Evolutionary conservation across 2,797 vertebrate genomes (phyloP).

Genomic region (Enteromius anoplus): DNA sequence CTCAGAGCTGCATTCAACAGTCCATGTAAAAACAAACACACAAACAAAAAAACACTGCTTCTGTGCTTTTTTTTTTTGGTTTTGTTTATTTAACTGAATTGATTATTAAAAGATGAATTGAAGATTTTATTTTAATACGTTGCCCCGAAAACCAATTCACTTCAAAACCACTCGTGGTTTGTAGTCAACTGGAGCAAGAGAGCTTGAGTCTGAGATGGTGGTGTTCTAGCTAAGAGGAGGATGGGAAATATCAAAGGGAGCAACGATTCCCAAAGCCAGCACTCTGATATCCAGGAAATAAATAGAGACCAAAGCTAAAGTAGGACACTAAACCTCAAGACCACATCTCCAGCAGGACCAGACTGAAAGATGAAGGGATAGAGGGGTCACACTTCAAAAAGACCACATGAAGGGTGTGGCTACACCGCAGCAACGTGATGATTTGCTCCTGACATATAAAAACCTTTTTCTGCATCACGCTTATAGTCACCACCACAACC

Average conservation of each 20-base stretch:
- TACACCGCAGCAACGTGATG: background rate
- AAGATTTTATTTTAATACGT: background rate
- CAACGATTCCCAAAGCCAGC: conserved; percentile 41
- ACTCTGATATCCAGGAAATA: conserved; percentile 50
- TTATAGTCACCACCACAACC: background rate
- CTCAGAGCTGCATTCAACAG: background rate
- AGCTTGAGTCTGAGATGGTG: background rate
- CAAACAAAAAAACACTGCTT: too few relatives aligned
- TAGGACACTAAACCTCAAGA: conserved; percentile 51
- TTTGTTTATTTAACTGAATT: background rate
- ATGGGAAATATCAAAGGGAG: conserved; percentile 10
- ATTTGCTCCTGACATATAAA: background rate
- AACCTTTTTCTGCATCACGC: background rate
- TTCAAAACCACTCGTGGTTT: background rate
- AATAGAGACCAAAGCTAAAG: conserved; percentile 44
- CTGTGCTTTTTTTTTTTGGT: too few relatives aligned
- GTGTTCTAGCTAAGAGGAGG: conserved; percentile 16
- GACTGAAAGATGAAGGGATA: conserved; percentile 38
- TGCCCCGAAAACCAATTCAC: background rate
- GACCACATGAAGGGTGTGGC: conserved; percentile 10
- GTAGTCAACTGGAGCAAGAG: conserved; percentile 1
- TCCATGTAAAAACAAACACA: background rate
- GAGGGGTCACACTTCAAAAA: conserved; percentile 35
- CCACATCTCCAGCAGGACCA: conserved; percentile 22
- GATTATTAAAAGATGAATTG: background rate